Conservation (phyloP, 2,888 invertebrate genomes). For the Piscicola geometra region DNA sequence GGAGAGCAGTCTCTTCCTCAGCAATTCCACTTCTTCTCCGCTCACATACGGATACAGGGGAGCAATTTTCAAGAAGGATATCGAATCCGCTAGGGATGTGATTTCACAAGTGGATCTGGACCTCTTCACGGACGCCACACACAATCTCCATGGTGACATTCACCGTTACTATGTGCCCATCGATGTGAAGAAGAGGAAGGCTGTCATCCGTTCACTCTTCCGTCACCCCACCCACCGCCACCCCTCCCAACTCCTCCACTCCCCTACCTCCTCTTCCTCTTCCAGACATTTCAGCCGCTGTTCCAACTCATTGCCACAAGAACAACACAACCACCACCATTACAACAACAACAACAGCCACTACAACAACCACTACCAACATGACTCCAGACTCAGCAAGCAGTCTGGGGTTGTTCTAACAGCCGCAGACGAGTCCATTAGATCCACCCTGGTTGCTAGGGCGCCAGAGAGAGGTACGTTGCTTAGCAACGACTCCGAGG, state of each 20-base stretch:
- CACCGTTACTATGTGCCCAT: constrained; percentile 40
- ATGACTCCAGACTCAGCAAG: not conserved
- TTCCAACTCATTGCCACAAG: not conserved
- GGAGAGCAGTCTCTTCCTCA: constrained; percentile 26
- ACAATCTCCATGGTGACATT: constrained; percentile 29
- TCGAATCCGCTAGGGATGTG: constrained; percentile 32
- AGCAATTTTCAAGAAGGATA: constrained; percentile 40
- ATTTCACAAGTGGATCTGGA: constrained; percentile 29
- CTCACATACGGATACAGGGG: constrained; percentile 42
- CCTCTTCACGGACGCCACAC: constrained; percentile 35
- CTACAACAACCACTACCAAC: not conserved
- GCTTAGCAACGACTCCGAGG: not conserved
- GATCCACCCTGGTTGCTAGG: not conserved
- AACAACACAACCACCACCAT: not conserved
- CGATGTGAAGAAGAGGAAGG: constrained; percentile 34
- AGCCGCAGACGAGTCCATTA: not conserved
- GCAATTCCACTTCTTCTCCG: constrained; percentile 35
- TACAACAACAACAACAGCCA: not conserved
- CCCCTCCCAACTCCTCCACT: not conserved
- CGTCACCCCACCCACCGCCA: not conserved
- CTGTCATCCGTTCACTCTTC: constrained; percentile 27
- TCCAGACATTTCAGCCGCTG: not conserved
- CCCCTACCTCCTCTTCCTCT: not conserved
- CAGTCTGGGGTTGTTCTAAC: not conserved
- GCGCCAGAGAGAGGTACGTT: not conserved